phyloP scores from a whole-genome alignment of 23 tunicate species.

The Diplosoma virens region DNA sequence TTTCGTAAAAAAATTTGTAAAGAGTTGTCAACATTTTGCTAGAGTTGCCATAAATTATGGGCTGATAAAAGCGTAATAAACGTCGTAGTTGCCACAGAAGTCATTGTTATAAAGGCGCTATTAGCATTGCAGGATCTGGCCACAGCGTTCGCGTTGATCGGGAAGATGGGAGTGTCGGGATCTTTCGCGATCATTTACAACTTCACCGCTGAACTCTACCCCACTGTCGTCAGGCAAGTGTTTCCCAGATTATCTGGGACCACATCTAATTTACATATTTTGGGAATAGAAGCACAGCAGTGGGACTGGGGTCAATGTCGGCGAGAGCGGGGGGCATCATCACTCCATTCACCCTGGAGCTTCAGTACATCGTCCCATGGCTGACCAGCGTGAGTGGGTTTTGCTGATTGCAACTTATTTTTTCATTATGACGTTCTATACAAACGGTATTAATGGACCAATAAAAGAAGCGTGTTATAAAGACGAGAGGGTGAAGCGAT shows the following conservation, averaged over 20 bases:
- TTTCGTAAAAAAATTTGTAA: too few relatives aligned
- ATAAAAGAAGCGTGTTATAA: too few relatives aligned
- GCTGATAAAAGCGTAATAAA: too few relatives aligned
- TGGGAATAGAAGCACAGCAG: constrained; percentile 92
- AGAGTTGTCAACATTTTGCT: too few relatives aligned
- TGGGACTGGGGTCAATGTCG: constrained; percentile 81
- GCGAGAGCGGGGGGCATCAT: constrained; percentile 75
- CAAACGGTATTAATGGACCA: too few relatives aligned
- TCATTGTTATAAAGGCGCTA: neutral
- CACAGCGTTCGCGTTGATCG: constrained; percentile 77
- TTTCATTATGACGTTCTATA: too few relatives aligned
- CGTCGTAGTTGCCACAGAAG: too few relatives aligned
- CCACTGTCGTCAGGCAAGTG: constrained; percentile 83
- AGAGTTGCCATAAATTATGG: too few relatives aligned
- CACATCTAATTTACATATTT: neutral
- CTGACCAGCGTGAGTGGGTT: constrained; percentile 73
- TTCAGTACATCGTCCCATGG: constrained; percentile 82
- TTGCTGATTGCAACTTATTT: too few relatives aligned
- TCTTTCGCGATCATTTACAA: constrained; percentile 88
- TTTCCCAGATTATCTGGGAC: neutral
- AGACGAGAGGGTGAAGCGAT: too few relatives aligned
- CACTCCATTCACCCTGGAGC: constrained; percentile 81
- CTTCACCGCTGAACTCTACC: constrained; percentile 91
- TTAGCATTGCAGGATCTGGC: constrained; percentile 18
- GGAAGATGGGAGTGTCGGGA: constrained; percentile 90